A percentile compares a stretch with the other conserved stretches of the same genome.
These are phyloP conservation scores for Eustalomyia histrio DNA, from an alignment of 2,888 invertebrate species.

Conservation along the genomic window DNA sequence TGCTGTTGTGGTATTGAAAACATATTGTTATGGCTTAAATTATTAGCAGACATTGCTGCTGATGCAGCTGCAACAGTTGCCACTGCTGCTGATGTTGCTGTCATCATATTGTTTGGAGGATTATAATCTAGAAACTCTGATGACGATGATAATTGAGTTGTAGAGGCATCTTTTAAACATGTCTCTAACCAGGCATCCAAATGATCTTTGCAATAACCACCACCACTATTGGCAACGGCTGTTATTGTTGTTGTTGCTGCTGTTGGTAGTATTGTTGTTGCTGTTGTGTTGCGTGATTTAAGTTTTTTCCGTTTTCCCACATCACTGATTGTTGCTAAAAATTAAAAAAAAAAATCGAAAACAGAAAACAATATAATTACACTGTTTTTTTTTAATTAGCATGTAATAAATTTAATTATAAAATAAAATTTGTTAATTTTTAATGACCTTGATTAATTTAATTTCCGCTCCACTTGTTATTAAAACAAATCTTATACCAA, in stretches of 20 bases:
- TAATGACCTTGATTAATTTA: conserved; percentile 48
- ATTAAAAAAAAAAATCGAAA: conserved; percentile 30
- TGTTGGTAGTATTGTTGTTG: conserved; percentile 38
- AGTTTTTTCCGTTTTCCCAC: conserved; percentile 77
- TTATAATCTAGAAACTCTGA: conserved; percentile 79
- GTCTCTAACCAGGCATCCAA: conserved; percentile 79
- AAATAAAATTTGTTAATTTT: conserved; percentile 27
- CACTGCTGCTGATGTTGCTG: conserved; percentile 61
- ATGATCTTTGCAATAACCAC: conserved; percentile 76
- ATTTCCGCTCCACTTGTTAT: conserved; percentile 61
- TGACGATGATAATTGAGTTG: conserved; percentile 77
- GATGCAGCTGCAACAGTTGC: conserved; percentile 66
- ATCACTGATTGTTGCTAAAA: conserved; percentile 69
- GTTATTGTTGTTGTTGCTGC: conserved; percentile 10
- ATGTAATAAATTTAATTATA: conserved; percentile 46
- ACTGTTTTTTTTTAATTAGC: conserved; percentile 46
- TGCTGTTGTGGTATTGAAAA: conserved; percentile 62
- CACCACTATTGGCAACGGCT: conserved; percentile 67
- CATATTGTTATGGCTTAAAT: conserved; percentile 64
- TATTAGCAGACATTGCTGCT: conserved; percentile 66
- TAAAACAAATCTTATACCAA: conserved; percentile 12
- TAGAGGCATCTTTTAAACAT: conserved; percentile 77
- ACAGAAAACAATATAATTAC: conserved; percentile 16
- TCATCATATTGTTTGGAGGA: conserved; percentile 68
- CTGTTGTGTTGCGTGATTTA: conserved; percentile 75